Evolutionary conservation across 2,888 invertebrate species (phyloP), one percentile per base, ranked within the genome.

Genomic region (Brachylomia viminalis): DNA sequence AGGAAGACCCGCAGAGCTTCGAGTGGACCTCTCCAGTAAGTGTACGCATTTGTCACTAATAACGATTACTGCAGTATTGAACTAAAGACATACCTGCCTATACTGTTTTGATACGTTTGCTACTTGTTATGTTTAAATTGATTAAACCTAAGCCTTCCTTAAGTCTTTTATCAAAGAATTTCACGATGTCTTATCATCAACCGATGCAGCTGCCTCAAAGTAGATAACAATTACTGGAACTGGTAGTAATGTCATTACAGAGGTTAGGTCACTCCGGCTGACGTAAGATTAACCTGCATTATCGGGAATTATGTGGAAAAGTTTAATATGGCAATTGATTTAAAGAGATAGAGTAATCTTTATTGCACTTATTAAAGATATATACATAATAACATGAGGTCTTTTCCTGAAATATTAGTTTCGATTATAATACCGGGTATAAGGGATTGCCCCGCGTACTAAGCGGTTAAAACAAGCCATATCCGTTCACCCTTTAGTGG

Each of bases 221-320:
- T 20, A 66, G 82, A 82, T 69, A 76, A 72, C 30, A 62, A 52
- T 72, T 58, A 66, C 69, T 76, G 38, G 69, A 82, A 84, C 13
- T 82, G 42, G 49, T n/a, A 38, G 27, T 58, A 68, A 54, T 72
- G 61, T 58, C 47, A 72, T 20, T 62, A 67, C 6, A 71, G 45
- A 82, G 85, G 85, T 75, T 61, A 82, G 64, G 82, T 71, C 82
- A 62, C 52, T 42, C 4, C 15, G 45, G 30, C 17, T 58, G 61
- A 71, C 42, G 71, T 62, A 23, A 70, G 27, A 59, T 69, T 54
- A 59, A 23, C 33, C 33, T 38, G 20, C 27, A n/a, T 54, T 71
- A 61, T 67, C 83, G 13, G 23, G 20, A 58, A 80, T 49, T 56
- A 30, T 58, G 33, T 72, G 67, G 84, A 79, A 80, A 72, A 71